Evolutionary conservation across 2,888 invertebrate genomes (phyloP), one percentile per base, ranked within the genome.

Genomic region (Mechanitis mazaeus): DNA sequence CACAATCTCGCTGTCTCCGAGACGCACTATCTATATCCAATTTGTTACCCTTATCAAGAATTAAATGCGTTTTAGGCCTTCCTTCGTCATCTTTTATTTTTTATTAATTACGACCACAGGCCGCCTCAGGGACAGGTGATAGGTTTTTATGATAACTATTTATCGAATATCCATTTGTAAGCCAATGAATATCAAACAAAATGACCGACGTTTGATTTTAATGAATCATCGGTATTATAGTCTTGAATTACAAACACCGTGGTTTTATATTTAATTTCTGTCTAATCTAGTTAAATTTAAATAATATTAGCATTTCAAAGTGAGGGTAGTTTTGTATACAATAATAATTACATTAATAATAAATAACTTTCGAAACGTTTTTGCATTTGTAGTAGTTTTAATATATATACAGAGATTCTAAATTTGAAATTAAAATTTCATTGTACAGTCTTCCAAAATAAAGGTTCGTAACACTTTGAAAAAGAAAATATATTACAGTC

Each of bases 1-100:
- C 86, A 90, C 89, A 81, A 89, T 90, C 89, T 87, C 81, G 81
- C 83, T 85, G 86, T 87, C 87, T 83, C 81, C 79, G 78, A 80
- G 76, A 72, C 76, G 76, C 83, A 81, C 86, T 89, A 90, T 90
- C 90, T 89, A 83, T 85, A 88, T 89, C 84, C 89, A 90, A 89
- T 89, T 89, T 90, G 90, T 90, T 89, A 89, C 87, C 88, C 85
- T 87, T 89, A 90, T 89, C 90, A 85, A 82, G 85, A 84, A 88
- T 90, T 90, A 88, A 90, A 90, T 89, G 89, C 87, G 84, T 90
- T 88, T 88, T 87, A 87, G 83, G 79, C 78, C 81, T 81, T 83
- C 80, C 75, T 75, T 79, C 74, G 79, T 72, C 76, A 79, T 74
- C 75, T 78, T 82, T 84, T 83, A 81, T 82, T 84, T 86, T 84